Conservation (phyloP, 2,888 invertebrate genomes). For the Nomada flava region DNA sequence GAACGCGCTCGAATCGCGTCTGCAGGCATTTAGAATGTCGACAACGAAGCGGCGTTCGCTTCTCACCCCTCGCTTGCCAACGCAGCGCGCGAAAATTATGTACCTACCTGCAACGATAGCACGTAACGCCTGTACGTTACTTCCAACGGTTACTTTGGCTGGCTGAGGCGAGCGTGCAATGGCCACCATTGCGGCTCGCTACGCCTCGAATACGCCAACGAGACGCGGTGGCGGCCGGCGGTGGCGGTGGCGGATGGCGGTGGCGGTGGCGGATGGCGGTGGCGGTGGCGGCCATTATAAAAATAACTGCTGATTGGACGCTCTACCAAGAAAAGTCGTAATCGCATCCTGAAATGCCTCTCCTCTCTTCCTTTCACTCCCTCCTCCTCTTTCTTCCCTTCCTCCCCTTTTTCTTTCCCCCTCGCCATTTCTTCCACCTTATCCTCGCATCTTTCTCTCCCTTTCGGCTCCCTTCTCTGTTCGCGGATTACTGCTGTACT, state of each 20-base stretch:
- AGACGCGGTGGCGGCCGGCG: neutral
- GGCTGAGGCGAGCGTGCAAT: constrained; percentile 73
- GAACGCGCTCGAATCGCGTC: neutral
- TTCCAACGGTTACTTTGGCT: constrained; percentile 75
- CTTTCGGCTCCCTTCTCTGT: neutral
- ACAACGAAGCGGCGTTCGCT: constrained; percentile 15
- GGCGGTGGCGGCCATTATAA: constrained; percentile 81
- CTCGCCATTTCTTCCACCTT: constrained; percentile 31
- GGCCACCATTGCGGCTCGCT: constrained; percentile 70
- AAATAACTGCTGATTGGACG: constrained; percentile 84
- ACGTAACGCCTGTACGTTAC: constrained; percentile 61
- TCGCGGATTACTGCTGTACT: constrained; percentile 27
- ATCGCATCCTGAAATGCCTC: constrained; percentile 82
- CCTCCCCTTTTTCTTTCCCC: constrained; percentile 23
- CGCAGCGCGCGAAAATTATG: constrained; percentile 50
- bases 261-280: neutral
- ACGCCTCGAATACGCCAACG: constrained; percentile 44
- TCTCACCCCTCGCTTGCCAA: constrained; percentile 9
- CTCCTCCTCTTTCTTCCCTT: constrained; percentile 20
- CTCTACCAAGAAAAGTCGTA: constrained; percentile 84
- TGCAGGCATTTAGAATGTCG: neutral
- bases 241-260: neutral
- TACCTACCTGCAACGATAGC: constrained; percentile 38
- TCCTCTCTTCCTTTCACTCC: constrained; percentile 37
- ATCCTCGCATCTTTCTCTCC: constrained; percentile 39